phyloP scores from a whole-genome alignment of 2,888 invertebrate species.

The Nephrotoma guestfalica region DNA sequence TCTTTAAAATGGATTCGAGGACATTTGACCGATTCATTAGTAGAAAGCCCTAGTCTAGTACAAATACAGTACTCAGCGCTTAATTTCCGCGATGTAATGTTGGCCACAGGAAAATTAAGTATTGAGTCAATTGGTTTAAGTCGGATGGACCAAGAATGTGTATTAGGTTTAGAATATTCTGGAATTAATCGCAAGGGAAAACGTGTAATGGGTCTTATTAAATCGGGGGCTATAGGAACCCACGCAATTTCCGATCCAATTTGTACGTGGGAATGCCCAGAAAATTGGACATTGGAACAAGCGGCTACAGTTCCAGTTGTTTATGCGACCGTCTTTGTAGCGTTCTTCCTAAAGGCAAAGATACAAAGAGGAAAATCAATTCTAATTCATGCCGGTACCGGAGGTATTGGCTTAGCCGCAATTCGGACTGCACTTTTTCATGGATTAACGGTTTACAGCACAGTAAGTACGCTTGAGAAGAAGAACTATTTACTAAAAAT shows the following conservation, averaged over 20 bases:
- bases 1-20: slow-evolving; percentile 73
- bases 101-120: slow-evolving; percentile 78
- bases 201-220: slow-evolving; percentile 48
- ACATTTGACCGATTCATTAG: slow-evolving; percentile 35
- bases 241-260: slow-evolving; percentile 32
- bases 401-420: slow-evolving; percentile 67
- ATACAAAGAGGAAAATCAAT: slow-evolving; percentile 30
- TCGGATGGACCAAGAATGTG: slow-evolving; percentile 47
- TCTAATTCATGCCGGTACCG: slow-evolving; percentile 46
- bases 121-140: slow-evolving; percentile 61
- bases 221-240: slow-evolving; percentile 38
- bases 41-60: slow-evolving; percentile 35
- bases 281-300: slow-evolving; percentile 55
- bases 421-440: slow-evolving; percentile 50
- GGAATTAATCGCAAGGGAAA: slow-evolving; percentile 43
- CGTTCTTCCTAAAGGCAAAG: slow-evolving; percentile 27
- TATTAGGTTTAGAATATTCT: slow-evolving; percentile 53
- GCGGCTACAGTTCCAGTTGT: slow-evolving; percentile 68
- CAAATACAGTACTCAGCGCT: slow-evolving; percentile 61
- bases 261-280: slow-evolving; percentile 49
- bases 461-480: slow-evolving; percentile 54
- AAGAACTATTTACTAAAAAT: slow-evolving; percentile 41
- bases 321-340: slow-evolving; percentile 49
- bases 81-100: slow-evolving; percentile 92
- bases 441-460: slow-evolving; percentile 53